A percentile compares a stretch with the other conserved stretches of the same genome.
Evolutionary conservation across 2,888 invertebrate species (phyloP).

Genomic region (Gymnoscelis rufifasciata): DNA sequence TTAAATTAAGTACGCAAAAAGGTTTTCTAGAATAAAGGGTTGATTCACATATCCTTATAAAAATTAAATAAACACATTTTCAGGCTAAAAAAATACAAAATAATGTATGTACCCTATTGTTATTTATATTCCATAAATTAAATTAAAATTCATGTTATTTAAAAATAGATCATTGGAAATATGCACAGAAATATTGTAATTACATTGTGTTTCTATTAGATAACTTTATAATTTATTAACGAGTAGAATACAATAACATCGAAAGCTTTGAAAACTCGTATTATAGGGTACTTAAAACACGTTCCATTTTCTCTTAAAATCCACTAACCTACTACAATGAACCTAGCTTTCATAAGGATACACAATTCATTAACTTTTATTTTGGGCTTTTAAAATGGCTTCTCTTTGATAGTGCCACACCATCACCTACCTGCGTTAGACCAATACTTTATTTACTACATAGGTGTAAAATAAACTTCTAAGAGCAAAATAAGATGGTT

Average conservation of each 20-base stretch:
- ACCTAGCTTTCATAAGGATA: neutral
- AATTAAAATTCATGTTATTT: no score
- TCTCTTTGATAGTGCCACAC: no score
- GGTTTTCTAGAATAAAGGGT: constrained; percentile 23
- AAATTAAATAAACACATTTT: constrained; percentile 30
- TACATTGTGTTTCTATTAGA: no score
- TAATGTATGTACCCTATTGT: constrained; percentile 25
- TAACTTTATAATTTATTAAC: no score
- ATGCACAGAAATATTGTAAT: no score
- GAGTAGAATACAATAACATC: constrained; percentile 15
- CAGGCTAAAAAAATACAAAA: constrained; percentile 33
- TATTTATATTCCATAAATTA: neutral
- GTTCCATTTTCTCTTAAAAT: constrained; percentile 3
- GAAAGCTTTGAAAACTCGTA: constrained; percentile 15
- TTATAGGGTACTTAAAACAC: constrained; percentile 19
- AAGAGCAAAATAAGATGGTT: no score
- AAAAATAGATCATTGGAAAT: no score
- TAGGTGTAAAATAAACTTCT: no score
- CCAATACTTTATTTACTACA: no score
- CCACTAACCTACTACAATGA: constrained; percentile 7
- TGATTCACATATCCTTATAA: constrained; percentile 30
- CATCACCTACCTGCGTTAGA: no score
- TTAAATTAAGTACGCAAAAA: constrained; percentile 34
- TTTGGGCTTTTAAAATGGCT: no score
- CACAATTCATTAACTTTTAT: no score